Evolutionary conservation across 2,888 invertebrate genomes (phyloP), one percentile per base, ranked within the genome.

Genomic region (Allacma fusca): DNA sequence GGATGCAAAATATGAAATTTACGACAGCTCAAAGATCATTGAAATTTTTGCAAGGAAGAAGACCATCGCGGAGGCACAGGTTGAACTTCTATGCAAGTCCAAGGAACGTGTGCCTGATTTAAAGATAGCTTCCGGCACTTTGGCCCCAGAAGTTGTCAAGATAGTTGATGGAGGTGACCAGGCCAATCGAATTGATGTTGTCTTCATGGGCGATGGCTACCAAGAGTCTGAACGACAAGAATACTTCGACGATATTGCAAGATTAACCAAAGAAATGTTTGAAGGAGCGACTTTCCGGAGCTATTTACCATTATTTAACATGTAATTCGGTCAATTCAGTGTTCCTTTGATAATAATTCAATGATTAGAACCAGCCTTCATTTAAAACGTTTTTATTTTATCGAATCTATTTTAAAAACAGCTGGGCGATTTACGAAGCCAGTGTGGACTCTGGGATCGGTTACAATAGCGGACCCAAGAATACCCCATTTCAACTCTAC

Each of bases 161-260:
- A 79, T 83, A 19, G 77, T 81, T n/a, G 81, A 83, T 62, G 75
- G 79, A 0, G 83, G 83, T 5, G 79, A 81, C 29, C 81, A 80
- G 26, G 28, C 57, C 0, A 83, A 83, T 71, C 44, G 82, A 59
- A 80, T 81, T 28, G 82, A 82, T 26, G 80, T 83, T 21, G 82
- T 82, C n/a, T 82, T 83, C 28, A 83, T 83, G 83, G 83, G 82
- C 0, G 81, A 81, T 65, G 81, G 81, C 0, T 81, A 81, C 71
- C 76, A 69, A 13, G 67, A 69, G 4, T 43, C 29, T 0, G 82
- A 83, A 62, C 1, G 65, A 16, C 34, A 29, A 1, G 71, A 76
- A 24, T 77, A 73, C 43, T 67, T 77, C 64, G 50, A 43, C 0
- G 83, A 83, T 65, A 83, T 83, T 19, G 0, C 24, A 0, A 67